A percentile compares a stretch with the other conserved stretches of the same genome.
Conservation (phyloP, 2,113 vertebrate genomes). For the Gobius niger region DNA sequence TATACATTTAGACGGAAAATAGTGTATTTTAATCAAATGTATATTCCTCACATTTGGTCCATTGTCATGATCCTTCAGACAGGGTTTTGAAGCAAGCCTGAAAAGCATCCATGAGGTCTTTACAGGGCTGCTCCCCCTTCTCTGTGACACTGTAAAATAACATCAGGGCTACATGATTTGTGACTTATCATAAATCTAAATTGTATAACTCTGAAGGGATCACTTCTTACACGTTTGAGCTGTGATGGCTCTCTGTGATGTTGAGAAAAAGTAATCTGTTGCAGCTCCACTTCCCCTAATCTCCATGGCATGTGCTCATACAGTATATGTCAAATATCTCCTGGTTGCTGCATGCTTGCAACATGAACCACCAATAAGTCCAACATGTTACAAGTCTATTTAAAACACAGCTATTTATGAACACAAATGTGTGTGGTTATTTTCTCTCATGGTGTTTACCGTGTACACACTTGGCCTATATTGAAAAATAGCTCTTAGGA, state of each 20-base stretch:
- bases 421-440: slow-evolving; percentile 7
- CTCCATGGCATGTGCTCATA: slow-evolving; percentile 34
- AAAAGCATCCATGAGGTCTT: slow-evolving; percentile 75
- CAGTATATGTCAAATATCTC: slow-evolving; percentile 21
- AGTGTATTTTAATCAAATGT: too few species aligned
- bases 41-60: background rate
- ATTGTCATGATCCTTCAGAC: slow-evolving; percentile 59
- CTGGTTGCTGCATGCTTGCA: slow-evolving; percentile 9
- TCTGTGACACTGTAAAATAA: slow-evolving; percentile 68
- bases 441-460: background rate
- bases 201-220: background rate
- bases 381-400: slow-evolving; percentile 40
- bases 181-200: background rate
- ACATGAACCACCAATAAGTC: slow-evolving; percentile 43
- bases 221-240: background rate
- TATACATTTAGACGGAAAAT: too few species aligned
- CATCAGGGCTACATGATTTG: background rate
- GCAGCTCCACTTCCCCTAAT: slow-evolving; percentile 40
- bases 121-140: slow-evolving; percentile 63
- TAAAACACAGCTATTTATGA: slow-evolving; percentile 52
- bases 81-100: slow-evolving; percentile 73
- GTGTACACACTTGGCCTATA: background rate
- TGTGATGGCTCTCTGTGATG: slow-evolving; percentile 21
- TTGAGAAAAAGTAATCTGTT: slow-evolving; percentile 43
- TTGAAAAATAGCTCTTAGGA: too few species aligned